Percentiles rank a stretch among this genome's conserved stretches.
These are phyloP conservation scores for Tarsius wallacei DNA, from an alignment of 2,797 vertebrate genomes.

Conservation along the genomic window DNA sequence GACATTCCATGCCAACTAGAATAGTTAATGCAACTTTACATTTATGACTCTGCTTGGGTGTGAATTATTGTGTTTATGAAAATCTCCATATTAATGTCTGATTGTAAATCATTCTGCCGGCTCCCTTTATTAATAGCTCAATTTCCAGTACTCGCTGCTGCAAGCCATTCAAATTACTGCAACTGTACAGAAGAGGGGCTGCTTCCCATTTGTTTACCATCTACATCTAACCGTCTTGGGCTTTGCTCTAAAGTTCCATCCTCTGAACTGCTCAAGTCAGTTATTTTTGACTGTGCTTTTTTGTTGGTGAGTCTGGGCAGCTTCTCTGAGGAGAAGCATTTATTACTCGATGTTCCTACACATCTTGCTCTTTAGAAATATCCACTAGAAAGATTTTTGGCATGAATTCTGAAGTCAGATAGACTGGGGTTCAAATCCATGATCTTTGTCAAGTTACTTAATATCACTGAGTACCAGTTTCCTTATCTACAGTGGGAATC, in stretches of 20 bases:
- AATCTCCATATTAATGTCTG: slow-evolving; percentile 73
- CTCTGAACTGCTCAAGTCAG: slow-evolving; percentile 75
- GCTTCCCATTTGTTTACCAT: slow-evolving; percentile 82
- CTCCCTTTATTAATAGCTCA: slow-evolving; percentile 76
- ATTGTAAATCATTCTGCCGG: slow-evolving; percentile 84
- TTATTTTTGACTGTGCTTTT: slow-evolving; percentile 59
- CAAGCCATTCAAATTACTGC: slow-evolving; percentile 75
- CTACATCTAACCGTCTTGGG: slow-evolving; percentile 70
- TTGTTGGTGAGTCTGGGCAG: slow-evolving; percentile 67
- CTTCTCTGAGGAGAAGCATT: slow-evolving; percentile 31
- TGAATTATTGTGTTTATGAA: slow-evolving; percentile 82
- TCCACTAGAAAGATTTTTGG: neutral
- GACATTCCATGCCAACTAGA: slow-evolving; percentile 70
- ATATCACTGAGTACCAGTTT: neutral
- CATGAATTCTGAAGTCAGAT: neutral
- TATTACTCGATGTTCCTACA: neutral
- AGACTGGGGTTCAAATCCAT: neutral
- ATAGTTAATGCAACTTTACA: slow-evolving; percentile 83
- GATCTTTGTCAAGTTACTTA: neutral
- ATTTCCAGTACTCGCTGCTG: slow-evolving; percentile 71
- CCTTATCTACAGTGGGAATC: neutral
- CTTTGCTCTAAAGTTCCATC: slow-evolving; percentile 62
- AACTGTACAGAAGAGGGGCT: slow-evolving; percentile 48
- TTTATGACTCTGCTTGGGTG: slow-evolving; percentile 81
- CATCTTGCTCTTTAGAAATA: slow-evolving; percentile 23